A percentile compares a stretch with the other conserved stretches of the same genome.
phyloP scores from a whole-genome alignment of 2,888 invertebrate genomes.

The Eristalis tenax region DNA sequence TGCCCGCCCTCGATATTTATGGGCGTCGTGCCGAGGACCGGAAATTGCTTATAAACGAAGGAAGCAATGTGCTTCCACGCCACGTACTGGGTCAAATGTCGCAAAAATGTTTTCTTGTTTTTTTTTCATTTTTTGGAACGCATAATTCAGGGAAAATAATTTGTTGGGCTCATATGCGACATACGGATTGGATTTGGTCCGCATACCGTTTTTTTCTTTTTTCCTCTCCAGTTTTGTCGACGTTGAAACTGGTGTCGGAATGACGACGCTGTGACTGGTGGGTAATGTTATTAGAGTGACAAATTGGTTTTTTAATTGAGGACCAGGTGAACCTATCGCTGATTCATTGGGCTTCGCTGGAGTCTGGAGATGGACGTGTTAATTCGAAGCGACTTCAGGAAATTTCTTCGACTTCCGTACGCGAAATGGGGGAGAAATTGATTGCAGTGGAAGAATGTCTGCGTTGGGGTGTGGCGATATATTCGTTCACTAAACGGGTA shows the following conservation, averaged over 20 bases:
- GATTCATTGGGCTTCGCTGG: constrained; percentile 50
- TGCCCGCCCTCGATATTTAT: constrained; percentile 36
- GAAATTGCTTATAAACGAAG: constrained; percentile 72
- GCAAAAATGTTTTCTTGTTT: constrained; percentile 44
- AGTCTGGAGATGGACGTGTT: constrained; percentile 51
- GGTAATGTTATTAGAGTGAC: constrained; percentile 68
- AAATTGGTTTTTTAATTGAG: constrained; percentile 71
- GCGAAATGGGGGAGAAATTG: constrained; percentile 19
- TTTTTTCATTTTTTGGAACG: constrained; percentile 41
- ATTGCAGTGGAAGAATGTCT: constrained; percentile 37
- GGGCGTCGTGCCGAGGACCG: constrained; percentile 68
- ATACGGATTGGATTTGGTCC: constrained; percentile 47
- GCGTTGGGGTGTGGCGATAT: too few species aligned
- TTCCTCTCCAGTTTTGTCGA: not conserved
- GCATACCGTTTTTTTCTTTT: not conserved
- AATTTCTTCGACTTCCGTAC: constrained; percentile 57
- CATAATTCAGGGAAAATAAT: constrained; percentile 62
- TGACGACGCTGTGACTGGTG: constrained; percentile 36
- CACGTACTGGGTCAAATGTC: constrained; percentile 69
- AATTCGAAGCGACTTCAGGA: constrained; percentile 64
- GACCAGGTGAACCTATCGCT: constrained; percentile 60
- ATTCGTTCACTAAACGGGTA: too few species aligned
- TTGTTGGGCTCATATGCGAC: constrained; percentile 64
- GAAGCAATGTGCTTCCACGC: constrained; percentile 64
- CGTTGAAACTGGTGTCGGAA: constrained; percentile 8